These are phyloP conservation scores for Spea multiplicata DNA, from an alignment of 2,113 vertebrate species.

Conservation along the genomic window DNA sequence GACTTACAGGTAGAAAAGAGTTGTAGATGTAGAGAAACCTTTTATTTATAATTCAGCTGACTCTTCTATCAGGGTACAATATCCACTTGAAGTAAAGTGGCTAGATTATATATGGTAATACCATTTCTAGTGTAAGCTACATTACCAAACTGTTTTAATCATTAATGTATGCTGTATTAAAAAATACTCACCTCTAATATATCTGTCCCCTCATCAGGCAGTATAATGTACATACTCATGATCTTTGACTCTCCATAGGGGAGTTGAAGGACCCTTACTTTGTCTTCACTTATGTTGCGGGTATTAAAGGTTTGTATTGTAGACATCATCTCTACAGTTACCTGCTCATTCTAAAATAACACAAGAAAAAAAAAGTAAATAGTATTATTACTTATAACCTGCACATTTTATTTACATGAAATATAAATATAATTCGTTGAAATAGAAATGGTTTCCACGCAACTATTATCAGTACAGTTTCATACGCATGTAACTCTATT, in stretches of 20 bases:
- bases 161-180: background rate
- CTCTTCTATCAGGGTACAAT: too few relatives aligned
- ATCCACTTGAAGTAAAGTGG: too few relatives aligned
- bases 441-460: background rate
- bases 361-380: background rate
- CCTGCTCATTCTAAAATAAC: background rate
- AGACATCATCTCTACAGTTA: background rate
- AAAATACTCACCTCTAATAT: constrained; percentile 14
- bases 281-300: background rate
- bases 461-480: background rate
- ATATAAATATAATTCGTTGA: too few relatives aligned
- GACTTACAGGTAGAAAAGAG: too few relatives aligned
- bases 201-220: background rate
- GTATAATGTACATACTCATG: constrained; percentile 12
- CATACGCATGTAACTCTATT: background rate
- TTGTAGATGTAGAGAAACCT: too few relatives aligned
- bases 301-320: background rate
- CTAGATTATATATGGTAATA: too few relatives aligned
- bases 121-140: too few relatives aligned
- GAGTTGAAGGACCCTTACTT: background rate
- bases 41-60: too few relatives aligned
- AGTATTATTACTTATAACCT: too few relatives aligned
- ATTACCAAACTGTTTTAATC: too few relatives aligned
- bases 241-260: constrained; percentile 5
- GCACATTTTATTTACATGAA: too few relatives aligned